A percentile compares a stretch with the other conserved stretches of the same genome.
Conservation (phyloP, 2,113 vertebrate genomes). For the Perca flavescens region DNA sequence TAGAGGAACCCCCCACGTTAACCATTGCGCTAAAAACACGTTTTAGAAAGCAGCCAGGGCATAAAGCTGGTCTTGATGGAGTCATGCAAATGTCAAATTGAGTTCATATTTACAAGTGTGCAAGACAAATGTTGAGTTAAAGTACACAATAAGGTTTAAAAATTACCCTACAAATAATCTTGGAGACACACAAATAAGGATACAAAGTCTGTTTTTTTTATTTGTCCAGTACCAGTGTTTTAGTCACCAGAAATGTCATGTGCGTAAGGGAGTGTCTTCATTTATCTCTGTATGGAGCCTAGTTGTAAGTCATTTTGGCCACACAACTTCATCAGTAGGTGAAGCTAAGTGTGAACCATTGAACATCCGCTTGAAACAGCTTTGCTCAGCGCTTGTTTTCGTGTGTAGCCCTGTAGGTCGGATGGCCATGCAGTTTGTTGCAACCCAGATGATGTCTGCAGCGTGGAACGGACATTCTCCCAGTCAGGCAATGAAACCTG, state of each 20-base stretch:
- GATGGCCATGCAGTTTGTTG: slow-evolving; percentile 96
- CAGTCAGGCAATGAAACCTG: slow-evolving; percentile 85
- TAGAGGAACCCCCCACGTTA: background rate
- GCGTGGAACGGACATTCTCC: slow-evolving; percentile 84
- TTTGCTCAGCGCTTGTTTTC: background rate
- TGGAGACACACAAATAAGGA: background rate
- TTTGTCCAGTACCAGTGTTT: too few species aligned
- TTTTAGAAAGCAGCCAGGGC: background rate
- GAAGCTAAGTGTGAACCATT: background rate
- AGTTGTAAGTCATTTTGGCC: background rate
- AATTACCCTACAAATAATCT: background rate
- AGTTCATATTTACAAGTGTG: too few species aligned
- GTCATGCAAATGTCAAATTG: too few species aligned
- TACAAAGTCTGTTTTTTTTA: too few species aligned
- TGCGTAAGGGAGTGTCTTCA: too few species aligned
- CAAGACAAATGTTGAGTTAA: background rate
- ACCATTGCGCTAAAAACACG: background rate
- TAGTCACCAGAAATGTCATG: too few species aligned
- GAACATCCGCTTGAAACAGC: background rate
- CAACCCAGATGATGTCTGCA: slow-evolving; percentile 91
- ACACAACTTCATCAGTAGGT: background rate
- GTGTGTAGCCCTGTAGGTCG: slow-evolving; percentile 89
- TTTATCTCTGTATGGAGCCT: background rate
- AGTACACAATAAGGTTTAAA: background rate
- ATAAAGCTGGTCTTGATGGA: too few species aligned